Conservation (phyloP, 2,797 vertebrate genomes). For the Pangasius macronema region DNA sequence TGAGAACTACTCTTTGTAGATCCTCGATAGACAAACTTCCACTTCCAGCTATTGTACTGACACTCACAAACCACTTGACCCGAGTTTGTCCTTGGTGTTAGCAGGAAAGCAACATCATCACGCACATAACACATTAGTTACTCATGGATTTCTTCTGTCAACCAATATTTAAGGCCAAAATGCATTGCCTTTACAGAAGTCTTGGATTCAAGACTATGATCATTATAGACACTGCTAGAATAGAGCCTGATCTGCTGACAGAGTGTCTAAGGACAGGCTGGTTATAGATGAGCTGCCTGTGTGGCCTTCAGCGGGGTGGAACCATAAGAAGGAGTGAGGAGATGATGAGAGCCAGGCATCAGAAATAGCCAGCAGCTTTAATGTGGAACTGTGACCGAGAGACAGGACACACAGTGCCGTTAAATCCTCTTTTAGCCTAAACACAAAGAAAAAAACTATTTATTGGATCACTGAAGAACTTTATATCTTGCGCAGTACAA, state of each 20-base stretch:
- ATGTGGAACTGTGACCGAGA: conserved; percentile 59
- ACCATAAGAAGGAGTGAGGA: conserved; percentile 26
- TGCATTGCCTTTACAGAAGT: background rate
- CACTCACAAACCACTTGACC: background rate
- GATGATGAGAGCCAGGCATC: conserved; percentile 38
- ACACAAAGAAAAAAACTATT: conserved; percentile 28
- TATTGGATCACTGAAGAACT: conserved; percentile 20
- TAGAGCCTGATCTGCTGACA: conserved; percentile 3
- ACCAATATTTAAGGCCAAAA: background rate
- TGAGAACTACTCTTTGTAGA: background rate
- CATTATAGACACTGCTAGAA: conserved; percentile 5
- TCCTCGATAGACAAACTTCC: background rate
- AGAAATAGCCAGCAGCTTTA: conserved; percentile 50
- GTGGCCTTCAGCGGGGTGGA: conserved; percentile 9
- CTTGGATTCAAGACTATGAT: background rate
- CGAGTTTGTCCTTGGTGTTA: background rate
- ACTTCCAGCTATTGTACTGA: conserved; percentile 14
- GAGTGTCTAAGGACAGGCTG: conserved; percentile 23
- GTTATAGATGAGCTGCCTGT: conserved; percentile 25
- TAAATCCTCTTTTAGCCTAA: conserved; percentile 38
- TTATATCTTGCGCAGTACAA: background rate
- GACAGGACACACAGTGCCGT: conserved; percentile 36
- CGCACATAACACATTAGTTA: background rate
- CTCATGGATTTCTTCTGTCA: background rate
- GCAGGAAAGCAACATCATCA: background rate